phyloP scores from a whole-genome alignment of 1,140 invertebrate species.

The Conopomorpha cramerella region DNA sequence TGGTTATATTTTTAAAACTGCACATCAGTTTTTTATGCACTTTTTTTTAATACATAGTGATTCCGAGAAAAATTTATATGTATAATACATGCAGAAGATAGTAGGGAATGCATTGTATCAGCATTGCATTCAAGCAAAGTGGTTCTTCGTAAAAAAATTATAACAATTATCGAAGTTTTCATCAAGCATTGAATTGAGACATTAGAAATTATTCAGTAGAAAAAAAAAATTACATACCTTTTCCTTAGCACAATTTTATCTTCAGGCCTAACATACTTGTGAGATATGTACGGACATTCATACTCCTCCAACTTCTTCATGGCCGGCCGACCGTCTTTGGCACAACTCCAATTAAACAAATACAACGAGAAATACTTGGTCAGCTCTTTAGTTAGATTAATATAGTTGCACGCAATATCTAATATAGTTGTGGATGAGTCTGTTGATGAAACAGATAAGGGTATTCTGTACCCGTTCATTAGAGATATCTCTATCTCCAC shows the following conservation, averaged over 20 bases:
- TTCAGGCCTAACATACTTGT: slow-evolving; percentile 66
- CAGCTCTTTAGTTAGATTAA: slow-evolving; percentile 78
- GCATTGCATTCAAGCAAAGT: too few species aligned
- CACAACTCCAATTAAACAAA: slow-evolving; percentile 76
- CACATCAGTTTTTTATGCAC: too few species aligned
- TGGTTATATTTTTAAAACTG: too few species aligned
- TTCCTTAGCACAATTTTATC: slow-evolving; percentile 77
- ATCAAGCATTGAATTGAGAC: too few species aligned
- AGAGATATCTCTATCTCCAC: slow-evolving; percentile 81
- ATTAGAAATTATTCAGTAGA: too few species aligned
- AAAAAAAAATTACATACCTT: slow-evolving; percentile 54
- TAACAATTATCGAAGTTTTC: too few species aligned
- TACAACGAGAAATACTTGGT: slow-evolving; percentile 88
- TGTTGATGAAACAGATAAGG: slow-evolving; percentile 77
- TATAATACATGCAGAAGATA: too few species aligned
- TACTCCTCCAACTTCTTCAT: slow-evolving; percentile 90
- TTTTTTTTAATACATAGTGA: too few species aligned
- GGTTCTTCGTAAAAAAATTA: too few species aligned
- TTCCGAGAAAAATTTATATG: too few species aligned
- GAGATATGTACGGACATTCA: slow-evolving; percentile 93
- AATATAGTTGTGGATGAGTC: slow-evolving; percentile 84
- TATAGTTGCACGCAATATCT: slow-evolving; percentile 75
- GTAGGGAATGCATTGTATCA: too few species aligned
- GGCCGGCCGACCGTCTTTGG: slow-evolving; percentile 73
- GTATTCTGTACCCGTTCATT: slow-evolving; percentile 84